These are phyloP conservation scores for Melopsittacus undulatus DNA, from an alignment of 2,797 vertebrate genomes.

Conservation along the genomic window DNA sequence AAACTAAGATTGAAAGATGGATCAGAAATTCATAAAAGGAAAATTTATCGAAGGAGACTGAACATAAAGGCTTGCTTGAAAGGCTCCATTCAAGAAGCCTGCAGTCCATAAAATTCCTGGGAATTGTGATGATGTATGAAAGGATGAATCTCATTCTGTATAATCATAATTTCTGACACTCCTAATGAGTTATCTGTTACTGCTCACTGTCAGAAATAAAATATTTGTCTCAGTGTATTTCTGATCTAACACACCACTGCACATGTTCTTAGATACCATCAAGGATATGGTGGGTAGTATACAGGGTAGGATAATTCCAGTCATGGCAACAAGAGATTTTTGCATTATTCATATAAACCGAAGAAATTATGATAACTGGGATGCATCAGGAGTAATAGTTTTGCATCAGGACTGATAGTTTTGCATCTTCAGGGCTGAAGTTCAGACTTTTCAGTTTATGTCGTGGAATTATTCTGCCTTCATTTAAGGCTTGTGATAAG, in stretches of 20 bases:
- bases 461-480: not conserved
- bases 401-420: not conserved
- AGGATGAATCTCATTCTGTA: not conserved
- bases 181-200: not conserved
- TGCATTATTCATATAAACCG: not conserved
- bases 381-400: not conserved
- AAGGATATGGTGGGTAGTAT: not conserved
- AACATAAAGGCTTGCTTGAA: not conserved
- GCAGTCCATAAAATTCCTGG: not conserved
- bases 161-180: not conserved
- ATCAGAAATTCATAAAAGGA: not conserved
- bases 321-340: not conserved
- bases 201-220: not conserved
- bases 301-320: not conserved
- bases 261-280: not conserved
- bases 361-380: not conserved
- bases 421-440: not conserved
- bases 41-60: not conserved
- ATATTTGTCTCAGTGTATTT: not conserved
- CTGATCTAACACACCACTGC: not conserved
- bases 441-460: not conserved
- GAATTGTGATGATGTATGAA: not conserved
- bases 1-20: not conserved
- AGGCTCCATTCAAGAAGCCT: not conserved
- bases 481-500: not conserved